phyloP scores from a whole-genome alignment of 2,113 vertebrate species.

The Nansenia antarctica region DNA sequence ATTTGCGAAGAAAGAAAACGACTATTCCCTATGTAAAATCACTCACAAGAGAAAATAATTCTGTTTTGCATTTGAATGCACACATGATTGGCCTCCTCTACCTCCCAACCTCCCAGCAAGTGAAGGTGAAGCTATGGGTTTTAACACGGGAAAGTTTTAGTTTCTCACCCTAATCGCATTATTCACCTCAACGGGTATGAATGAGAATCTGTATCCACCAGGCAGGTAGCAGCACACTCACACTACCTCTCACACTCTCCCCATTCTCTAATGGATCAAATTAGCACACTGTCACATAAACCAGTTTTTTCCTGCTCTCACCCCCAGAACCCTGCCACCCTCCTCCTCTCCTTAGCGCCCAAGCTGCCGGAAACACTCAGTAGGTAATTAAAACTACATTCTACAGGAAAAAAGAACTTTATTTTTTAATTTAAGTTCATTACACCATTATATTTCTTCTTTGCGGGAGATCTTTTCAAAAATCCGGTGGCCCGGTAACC shows the following conservation, averaged over 20 bases:
- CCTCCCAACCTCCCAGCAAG: slow-evolving; percentile 53
- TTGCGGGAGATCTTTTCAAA: slow-evolving; percentile 44
- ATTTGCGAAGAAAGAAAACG: no score
- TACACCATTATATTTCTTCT: slow-evolving; percentile 45
- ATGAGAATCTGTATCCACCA: slow-evolving; percentile 56
- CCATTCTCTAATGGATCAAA: slow-evolving; percentile 68
- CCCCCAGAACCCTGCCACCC: slow-evolving; percentile 8
- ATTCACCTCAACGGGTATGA: slow-evolving; percentile 53
- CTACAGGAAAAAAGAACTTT: slow-evolving; percentile 56
- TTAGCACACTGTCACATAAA: slow-evolving; percentile 67
- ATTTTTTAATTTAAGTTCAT: slow-evolving; percentile 72
- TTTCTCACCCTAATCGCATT: slow-evolving; percentile 44
- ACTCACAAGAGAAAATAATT: no score
- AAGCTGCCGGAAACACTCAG: slow-evolving; percentile 36
- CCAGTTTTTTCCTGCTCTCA: slow-evolving; percentile 36
- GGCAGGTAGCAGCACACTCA: slow-evolving; percentile 48
- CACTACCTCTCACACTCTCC: slow-evolving; percentile 2
- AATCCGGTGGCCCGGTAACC: slow-evolving; percentile 56
- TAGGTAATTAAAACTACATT: slow-evolving; percentile 64
- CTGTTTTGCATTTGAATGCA: no score
- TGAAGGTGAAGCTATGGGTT: slow-evolving; percentile 39
- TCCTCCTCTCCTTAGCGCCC: slow-evolving; percentile 19
- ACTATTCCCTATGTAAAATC: no score
- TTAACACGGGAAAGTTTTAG: slow-evolving; percentile 30
- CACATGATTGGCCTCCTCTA: no score